Percentiles rank a stretch among this genome's conserved stretches.
Evolutionary conservation across 37 sponge, comb jelly and placozoan species (phyloP).

Genomic region (Agelas oroides): DNA sequence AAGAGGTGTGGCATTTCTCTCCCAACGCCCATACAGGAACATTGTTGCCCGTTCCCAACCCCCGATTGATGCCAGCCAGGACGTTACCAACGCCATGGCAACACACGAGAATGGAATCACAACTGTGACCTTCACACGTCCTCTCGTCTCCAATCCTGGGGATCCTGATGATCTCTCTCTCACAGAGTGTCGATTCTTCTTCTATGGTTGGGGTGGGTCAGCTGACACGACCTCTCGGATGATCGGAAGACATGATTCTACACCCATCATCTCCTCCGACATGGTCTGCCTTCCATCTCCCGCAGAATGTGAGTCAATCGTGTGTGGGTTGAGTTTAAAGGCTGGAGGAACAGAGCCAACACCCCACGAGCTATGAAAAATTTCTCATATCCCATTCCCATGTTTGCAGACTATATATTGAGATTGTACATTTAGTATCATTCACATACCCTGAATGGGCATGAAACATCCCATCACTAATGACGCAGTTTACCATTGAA

Average conservation of each 20-base stretch:
- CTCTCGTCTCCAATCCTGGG: constrained; percentile 23
- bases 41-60: constrained; percentile 19
- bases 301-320: constrained; percentile 9
- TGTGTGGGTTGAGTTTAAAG: constrained; percentile 4
- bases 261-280: constrained; percentile 36
- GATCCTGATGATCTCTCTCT: constrained; percentile 44
- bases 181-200: constrained; percentile 29
- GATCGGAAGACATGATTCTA: constrained; percentile 34
- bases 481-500: neutral
- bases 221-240: neutral
- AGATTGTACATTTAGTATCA: too few relatives aligned
- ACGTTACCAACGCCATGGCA: constrained; percentile 9
- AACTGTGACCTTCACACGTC: constrained; percentile 52
- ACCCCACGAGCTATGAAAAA: too few relatives aligned
- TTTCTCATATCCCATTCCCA: too few relatives aligned
- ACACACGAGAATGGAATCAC: constrained; percentile 18
- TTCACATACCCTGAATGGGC: too few relatives aligned
- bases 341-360: too few relatives aligned
- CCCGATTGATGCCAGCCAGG: constrained; percentile 40
- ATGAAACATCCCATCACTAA: too few relatives aligned
- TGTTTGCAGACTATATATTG: too few relatives aligned
- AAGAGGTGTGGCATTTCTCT: too few relatives aligned
- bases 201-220: constrained; percentile 54
- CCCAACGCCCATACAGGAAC: neutral
- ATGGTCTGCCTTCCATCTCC: constrained; percentile 49